A percentile compares a stretch with the other conserved stretches of the same genome.
These are phyloP conservation scores for Ficedula albicollis DNA, from an alignment of 2,797 vertebrate genomes.

Conservation along the genomic window DNA sequence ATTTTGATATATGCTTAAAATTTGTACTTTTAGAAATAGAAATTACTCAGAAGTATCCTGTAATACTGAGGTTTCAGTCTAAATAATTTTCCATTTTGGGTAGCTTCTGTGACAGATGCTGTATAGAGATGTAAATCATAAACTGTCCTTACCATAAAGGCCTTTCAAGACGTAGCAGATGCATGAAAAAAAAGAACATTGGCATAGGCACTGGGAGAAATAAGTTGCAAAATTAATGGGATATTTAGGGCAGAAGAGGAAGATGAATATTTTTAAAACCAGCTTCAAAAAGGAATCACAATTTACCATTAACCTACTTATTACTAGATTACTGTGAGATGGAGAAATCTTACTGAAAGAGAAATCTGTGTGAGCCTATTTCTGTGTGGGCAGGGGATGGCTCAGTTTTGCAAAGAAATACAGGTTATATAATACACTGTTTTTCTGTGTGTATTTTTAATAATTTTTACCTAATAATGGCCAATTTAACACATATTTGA, in stretches of 20 bases:
- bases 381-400: neutral
- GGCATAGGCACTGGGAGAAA: neutral
- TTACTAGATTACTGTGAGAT: neutral
- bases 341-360: neutral
- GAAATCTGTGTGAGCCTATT: neutral
- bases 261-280: neutral
- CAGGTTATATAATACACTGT: neutral
- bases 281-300: neutral
- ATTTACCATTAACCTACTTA: neutral
- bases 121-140: neutral
- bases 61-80: neutral
- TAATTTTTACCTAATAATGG: neutral
- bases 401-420: neutral
- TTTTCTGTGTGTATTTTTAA: neutral
- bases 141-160: neutral
- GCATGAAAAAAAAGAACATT: neutral
- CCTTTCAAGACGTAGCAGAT: neutral
- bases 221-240: neutral
- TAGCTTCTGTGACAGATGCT: neutral
- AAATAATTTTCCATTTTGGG: neutral
- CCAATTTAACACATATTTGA: neutral
- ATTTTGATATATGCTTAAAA: neutral
- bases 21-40: neutral
- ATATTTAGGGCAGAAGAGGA: neutral
- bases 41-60: neutral